Percentiles rank a stretch among this genome's conserved stretches.
phyloP scores from a whole-genome alignment of 2,888 invertebrate species.

The Anorthoa munda region DNA sequence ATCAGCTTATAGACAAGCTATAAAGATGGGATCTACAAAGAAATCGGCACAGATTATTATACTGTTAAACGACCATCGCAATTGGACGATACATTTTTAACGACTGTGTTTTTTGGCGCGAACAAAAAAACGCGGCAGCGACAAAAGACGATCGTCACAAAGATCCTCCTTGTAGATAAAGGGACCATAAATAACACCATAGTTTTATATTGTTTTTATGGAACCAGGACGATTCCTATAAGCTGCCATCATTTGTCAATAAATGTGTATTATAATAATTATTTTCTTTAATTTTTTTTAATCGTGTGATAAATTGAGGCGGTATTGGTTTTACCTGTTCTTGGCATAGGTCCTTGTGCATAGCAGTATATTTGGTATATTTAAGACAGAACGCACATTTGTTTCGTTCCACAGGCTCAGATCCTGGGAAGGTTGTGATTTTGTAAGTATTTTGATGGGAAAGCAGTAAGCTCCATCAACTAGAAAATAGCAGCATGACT shows the following conservation, averaged over 20 bases:
- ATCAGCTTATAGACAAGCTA: constrained; percentile 76
- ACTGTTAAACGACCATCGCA: constrained; percentile 76
- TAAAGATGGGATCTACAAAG: constrained; percentile 88
- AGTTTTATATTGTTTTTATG: constrained; percentile 74
- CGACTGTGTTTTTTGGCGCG: constrained; percentile 81
- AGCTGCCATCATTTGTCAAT: constrained; percentile 68
- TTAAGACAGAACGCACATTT: not conserved
- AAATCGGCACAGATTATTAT: constrained; percentile 85
- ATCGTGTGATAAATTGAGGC: constrained; percentile 55
- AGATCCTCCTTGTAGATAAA: constrained; percentile 83
- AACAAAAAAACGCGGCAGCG: constrained; percentile 83
- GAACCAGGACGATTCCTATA: constrained; percentile 59
- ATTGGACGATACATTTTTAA: constrained; percentile 79
- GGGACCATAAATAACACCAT: constrained; percentile 87
- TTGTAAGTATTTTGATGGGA: not conserved
- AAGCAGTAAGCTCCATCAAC: not conserved
- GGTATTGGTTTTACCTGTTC: constrained; percentile 49
- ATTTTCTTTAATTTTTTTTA: constrained; percentile 51
- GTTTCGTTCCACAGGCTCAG: not conserved
- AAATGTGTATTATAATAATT: constrained; percentile 64
- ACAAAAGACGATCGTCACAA: constrained; percentile 84
- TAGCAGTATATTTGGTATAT: not conserved
- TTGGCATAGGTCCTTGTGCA: not conserved
- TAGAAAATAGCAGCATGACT: not conserved
- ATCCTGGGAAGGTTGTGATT: not conserved